Percentiles rank a stretch among this genome's conserved stretches.
Evolutionary conservation across 2,888 invertebrate species (phyloP).

Genomic region (Lasiommata megera): DNA sequence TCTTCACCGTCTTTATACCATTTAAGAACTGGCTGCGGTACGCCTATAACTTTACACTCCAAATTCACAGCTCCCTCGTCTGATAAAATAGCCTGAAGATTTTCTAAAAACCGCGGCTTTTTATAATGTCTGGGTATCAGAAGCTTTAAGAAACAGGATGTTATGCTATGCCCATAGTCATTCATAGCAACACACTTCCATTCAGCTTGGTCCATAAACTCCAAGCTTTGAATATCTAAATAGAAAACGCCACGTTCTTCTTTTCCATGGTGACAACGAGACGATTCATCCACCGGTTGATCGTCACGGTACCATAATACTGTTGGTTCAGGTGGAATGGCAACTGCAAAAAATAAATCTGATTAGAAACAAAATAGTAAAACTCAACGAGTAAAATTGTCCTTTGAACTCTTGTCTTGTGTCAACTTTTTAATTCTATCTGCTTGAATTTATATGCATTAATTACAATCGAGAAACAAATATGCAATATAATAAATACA

Average conservation of each 20-base stretch:
- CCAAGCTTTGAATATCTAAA: constrained; percentile 87
- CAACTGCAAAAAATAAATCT: constrained; percentile 77
- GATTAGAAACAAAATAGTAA: not conserved
- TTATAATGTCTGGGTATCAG: constrained; percentile 94
- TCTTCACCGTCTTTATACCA: constrained; percentile 97
- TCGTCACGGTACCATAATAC: constrained; percentile 95
- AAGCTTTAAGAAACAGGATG: constrained; percentile 92
- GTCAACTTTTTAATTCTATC: too few relatives aligned
- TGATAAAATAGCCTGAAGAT: constrained; percentile 90
- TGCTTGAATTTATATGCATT: too few relatives aligned
- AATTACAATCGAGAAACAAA: too few relatives aligned
- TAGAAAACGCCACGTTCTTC: constrained; percentile 88
- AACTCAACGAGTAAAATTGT: too few relatives aligned
- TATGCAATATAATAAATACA: too few relatives aligned
- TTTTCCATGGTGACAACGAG: constrained; percentile 84
- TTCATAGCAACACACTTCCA: constrained; percentile 96
- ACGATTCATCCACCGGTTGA: constrained; percentile 85
- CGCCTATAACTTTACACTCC: constrained; percentile 96
- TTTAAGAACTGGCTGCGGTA: constrained; percentile 93
- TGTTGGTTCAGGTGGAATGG: constrained; percentile 89
- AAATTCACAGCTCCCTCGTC: constrained; percentile 95
- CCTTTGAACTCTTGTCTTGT: too few relatives aligned
- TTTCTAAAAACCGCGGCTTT: constrained; percentile 93
- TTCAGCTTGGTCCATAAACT: constrained; percentile 93
- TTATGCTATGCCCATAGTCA: constrained; percentile 93